These are phyloP conservation scores for Collichthys lucidus DNA, from an alignment of 2,113 vertebrate genomes.

Conservation along the genomic window DNA sequence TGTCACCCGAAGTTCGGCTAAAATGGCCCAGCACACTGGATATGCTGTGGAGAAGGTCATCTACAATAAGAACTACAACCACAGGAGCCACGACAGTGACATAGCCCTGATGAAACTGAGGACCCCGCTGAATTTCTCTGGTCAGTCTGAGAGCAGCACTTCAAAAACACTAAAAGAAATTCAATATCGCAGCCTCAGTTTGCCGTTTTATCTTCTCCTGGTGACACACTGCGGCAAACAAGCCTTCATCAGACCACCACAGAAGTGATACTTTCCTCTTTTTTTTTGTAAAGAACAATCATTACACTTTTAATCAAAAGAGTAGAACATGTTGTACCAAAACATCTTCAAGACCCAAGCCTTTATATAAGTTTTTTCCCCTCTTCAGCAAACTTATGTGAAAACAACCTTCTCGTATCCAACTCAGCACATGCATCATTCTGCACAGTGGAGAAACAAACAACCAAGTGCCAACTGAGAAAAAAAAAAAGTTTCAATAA, in stretches of 20 bases:
- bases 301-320: background rate
- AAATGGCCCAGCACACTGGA: slow-evolving; percentile 74
- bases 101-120: slow-evolving; percentile 90
- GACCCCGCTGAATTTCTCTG: slow-evolving; percentile 87
- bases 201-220: background rate
- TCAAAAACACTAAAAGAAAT: background rate
- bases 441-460: background rate
- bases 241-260: background rate
- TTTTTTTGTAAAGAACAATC: background rate
- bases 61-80: slow-evolving; percentile 87
- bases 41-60: slow-evolving; percentile 86
- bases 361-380: background rate
- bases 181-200: background rate
- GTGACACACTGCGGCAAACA: background rate
- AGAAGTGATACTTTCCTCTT: background rate
- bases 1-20: slow-evolving; percentile 74
- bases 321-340: background rate
- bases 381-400: background rate
- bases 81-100: slow-evolving; percentile 88
- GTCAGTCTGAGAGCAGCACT: slow-evolving; percentile 65
- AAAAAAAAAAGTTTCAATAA: slow-evolving; percentile 10
- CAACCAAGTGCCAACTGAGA: background rate
- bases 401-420: background rate
- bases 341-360: background rate
- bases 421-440: background rate